These are phyloP conservation scores for Malurus splendens DNA, from an alignment of 2,797 vertebrate species.

Conservation along the genomic window DNA sequence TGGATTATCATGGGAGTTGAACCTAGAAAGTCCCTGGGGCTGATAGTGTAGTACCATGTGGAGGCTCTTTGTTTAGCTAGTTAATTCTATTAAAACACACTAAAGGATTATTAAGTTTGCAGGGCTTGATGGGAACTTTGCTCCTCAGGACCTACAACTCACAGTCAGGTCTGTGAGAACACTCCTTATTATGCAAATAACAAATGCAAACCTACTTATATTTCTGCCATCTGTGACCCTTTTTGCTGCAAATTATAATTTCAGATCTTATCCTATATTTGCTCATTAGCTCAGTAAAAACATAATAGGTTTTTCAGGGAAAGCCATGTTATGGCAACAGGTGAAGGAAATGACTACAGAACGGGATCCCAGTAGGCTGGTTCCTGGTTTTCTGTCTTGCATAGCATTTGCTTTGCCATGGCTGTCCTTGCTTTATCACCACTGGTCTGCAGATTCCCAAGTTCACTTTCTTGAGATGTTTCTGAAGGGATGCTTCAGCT, in stretches of 20 bases:
- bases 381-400: not conserved
- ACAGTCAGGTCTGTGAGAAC: not conserved
- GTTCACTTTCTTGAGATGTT: not conserved
- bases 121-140: not conserved
- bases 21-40: not conserved
- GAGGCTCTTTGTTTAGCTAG: not conserved
- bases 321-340: not conserved
- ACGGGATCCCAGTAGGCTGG: not conserved
- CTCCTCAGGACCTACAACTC: not conserved
- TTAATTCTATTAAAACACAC: not conserved
- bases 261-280: not conserved
- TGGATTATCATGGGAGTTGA: not conserved
- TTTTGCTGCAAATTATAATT: not conserved
- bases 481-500: not conserved
- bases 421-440: not conserved
- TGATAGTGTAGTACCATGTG: not conserved
- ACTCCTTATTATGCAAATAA: not conserved
- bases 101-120: not conserved
- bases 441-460: not conserved
- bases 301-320: not conserved
- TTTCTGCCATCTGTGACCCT: not conserved
- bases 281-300: not conserved
- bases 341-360: not conserved
- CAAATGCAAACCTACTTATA: not conserved
- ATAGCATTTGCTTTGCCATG: not conserved